phyloP scores from a whole-genome alignment of 2,888 invertebrate species.

The Sinohyriopsis cumingii region DNA sequence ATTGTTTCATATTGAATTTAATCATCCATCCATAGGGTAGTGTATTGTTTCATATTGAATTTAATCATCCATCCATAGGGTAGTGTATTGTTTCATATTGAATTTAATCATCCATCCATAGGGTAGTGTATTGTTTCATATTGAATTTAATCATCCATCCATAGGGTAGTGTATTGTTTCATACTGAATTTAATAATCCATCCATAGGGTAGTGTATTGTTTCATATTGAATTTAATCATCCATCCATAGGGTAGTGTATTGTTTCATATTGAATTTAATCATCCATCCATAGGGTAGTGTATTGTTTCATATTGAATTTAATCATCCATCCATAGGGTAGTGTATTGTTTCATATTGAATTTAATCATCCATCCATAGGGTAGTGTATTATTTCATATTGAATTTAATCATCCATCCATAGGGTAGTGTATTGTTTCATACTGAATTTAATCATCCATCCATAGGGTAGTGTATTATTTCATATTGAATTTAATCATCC shows the following conservation, averaged over 20 bases:
- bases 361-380: slow-evolving; percentile 82
- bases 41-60: too few species aligned
- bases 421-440: slow-evolving; percentile 73
- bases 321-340: slow-evolving; percentile 85
- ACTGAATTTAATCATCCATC: slow-evolving; percentile 79
- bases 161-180: slow-evolving; percentile 76
- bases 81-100: slow-evolving; percentile 62
- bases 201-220: slow-evolving; percentile 78
- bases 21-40: slow-evolving; percentile 85
- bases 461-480: slow-evolving; percentile 76
- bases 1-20: too few species aligned
- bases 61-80: slow-evolving; percentile 83
- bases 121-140: slow-evolving; percentile 73
- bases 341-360: slow-evolving; percentile 10
- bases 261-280: not conserved
- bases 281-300: slow-evolving; percentile 85
- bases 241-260: slow-evolving; percentile 81
- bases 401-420: slow-evolving; percentile 81
- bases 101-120: slow-evolving; percentile 81
- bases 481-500: slow-evolving; percentile 76
- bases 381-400: slow-evolving; percentile 71
- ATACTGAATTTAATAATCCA: slow-evolving; percentile 74
- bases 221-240: slow-evolving; percentile 73
- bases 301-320: too few species aligned
- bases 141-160: slow-evolving; percentile 79